Conservation (phyloP, 2,888 invertebrate genomes). For the Acrobasis suavella region DNA sequence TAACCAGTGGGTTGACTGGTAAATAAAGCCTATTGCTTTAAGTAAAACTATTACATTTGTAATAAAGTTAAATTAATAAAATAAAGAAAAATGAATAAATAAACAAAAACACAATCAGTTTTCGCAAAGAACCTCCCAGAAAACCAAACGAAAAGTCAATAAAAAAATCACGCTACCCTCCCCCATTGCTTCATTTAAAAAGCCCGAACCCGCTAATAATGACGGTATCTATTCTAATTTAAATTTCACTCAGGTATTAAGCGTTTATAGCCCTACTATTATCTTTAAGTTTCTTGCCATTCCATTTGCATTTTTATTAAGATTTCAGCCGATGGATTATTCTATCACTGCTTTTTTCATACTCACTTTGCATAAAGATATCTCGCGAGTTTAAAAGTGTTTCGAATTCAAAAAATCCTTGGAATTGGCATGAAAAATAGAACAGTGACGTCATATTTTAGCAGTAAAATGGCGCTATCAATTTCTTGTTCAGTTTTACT, state of each 20-base stretch:
- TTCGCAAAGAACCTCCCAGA: not conserved
- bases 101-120: no score
- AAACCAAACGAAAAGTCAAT: not conserved
- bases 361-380: not conserved
- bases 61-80: no score
- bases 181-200: not conserved
- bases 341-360: conserved; percentile 1
- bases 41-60: no score
- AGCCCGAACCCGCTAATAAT: conserved; percentile 35
- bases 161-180: not conserved
- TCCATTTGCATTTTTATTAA: conserved; percentile 12
- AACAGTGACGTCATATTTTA: not conserved
- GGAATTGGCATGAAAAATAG: not conserved
- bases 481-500: no score
- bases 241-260: conserved; percentile 44
- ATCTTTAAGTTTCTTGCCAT: conserved; percentile 22
- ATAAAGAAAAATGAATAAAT: no score
- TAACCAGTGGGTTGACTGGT: no score
- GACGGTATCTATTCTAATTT: conserved; percentile 52
- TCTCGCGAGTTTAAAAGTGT: not conserved
- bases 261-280: conserved; percentile 28
- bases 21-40: no score
- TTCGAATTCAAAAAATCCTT: not conserved
- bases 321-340: conserved; percentile 9
- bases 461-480: not conserved